phyloP scores from a whole-genome alignment of 2,888 invertebrate species.

The Lissocephala sabroskyi region DNA sequence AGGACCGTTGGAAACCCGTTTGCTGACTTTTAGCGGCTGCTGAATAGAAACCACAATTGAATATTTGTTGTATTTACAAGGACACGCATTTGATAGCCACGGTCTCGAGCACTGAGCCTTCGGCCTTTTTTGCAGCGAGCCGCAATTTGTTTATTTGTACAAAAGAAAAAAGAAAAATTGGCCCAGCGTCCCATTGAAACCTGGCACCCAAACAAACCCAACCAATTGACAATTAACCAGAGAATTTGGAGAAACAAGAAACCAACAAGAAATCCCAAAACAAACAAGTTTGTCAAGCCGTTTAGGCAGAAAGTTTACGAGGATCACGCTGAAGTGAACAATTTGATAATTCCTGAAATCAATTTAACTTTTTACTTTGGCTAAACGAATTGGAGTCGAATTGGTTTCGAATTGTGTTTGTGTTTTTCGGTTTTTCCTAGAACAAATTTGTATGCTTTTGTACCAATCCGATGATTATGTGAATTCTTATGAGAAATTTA shows the following conservation, averaged over 20 bases:
- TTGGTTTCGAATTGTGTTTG: too few relatives aligned
- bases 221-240: constrained; percentile 7
- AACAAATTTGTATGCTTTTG: too few relatives aligned
- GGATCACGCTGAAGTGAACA: not conserved
- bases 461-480: too few relatives aligned
- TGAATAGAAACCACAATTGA: constrained; percentile 14
- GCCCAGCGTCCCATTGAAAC: constrained; percentile 23
- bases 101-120: not conserved
- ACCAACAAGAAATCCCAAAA: not conserved
- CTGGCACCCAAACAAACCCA: constrained; percentile 11
- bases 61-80: constrained; percentile 23
- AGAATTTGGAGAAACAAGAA: constrained; percentile 7
- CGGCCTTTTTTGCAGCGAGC: constrained; percentile 41
- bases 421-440: too few relatives aligned
- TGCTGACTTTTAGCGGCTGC: constrained; percentile 4
- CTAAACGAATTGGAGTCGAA: too few relatives aligned
- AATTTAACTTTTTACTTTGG: too few relatives aligned
- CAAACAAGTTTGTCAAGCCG: not conserved
- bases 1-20: constrained; percentile 5
- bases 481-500: too few relatives aligned
- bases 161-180: too few relatives aligned
- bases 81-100: constrained; percentile 2
- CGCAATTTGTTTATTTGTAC: constrained; percentile 46
- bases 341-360: not conserved
- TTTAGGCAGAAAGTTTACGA: not conserved